Base-by-base conservation (phyloP, 2,888 invertebrate species). In the Saturnia pavonia region DNA sequence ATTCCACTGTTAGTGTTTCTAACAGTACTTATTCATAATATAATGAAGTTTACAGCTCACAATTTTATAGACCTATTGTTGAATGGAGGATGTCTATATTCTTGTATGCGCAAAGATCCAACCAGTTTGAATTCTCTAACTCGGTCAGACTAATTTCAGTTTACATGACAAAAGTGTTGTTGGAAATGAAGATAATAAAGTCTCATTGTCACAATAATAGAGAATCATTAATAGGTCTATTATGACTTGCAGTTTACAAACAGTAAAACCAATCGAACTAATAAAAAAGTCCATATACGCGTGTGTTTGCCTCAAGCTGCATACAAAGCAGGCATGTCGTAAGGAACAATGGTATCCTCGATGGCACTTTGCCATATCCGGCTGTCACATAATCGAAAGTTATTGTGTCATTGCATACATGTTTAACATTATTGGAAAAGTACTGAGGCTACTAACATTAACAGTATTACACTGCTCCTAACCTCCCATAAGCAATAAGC, bases 351-450 rank as follows among this genome's bases (percentile, higher is more conserved):
- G n/a, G 51, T 19, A 45, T 27, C 66, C 70, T 67, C 65, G 40
- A 45, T 51, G 70, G 70, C 67, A 25, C 54, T 22, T 22, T 27
- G 70, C 70, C 70, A 70, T 65, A 70, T 70, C 67, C 70, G 65
- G 34, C 40, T 19, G 40, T 43, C 60, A 54, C 54, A 60, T 66
- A 45, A 70, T 51, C 25, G 70, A 70, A 70, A 70, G 70, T 70
- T 45, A 69, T 63, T 57, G 34, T 69, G 63, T 65, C n/a, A 63
- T 51, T 42, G 42, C 48, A 51, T 51, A 70, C 51, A 22, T 34
- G 65, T 34, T 48, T 69, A 34, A 25, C 48, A 69, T 48, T 65
- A 60, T 34, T 60, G 63, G n/a, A 65, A 69, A 65, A 27, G 14
- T 65, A 45, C 51, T 27, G 66, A 27, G 65, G 25, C 22, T 66